phyloP scores from a whole-genome alignment of 2,888 invertebrate species.

The Coelopa pilipes region DNA sequence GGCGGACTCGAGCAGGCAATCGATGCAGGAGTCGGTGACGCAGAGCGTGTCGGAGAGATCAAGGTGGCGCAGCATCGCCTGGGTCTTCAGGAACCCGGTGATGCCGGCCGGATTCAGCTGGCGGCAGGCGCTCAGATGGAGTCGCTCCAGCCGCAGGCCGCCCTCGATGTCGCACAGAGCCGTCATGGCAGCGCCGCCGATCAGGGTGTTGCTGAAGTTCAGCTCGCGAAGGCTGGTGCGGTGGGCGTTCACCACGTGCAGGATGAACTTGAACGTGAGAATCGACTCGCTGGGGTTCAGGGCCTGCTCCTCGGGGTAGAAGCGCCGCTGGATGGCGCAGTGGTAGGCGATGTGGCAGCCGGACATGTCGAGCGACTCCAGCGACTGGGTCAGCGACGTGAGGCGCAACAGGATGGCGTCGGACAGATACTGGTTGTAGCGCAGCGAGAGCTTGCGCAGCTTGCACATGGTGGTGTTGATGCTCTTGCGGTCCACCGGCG shows the following conservation, averaged over 20 bases:
- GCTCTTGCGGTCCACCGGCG: constrained; percentile 69
- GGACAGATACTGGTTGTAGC: constrained; percentile 77
- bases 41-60: constrained; percentile 75
- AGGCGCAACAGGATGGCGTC: constrained; percentile 79
- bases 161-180: constrained; percentile 69
- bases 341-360: constrained; percentile 79
- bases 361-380: constrained; percentile 74
- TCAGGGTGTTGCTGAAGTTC: constrained; percentile 75
- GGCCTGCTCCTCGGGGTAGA: constrained; percentile 70
- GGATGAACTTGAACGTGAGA: constrained; percentile 76
- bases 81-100: constrained; percentile 61
- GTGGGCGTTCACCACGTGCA: constrained; percentile 70
- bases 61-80: constrained; percentile 70
- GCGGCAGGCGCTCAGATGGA: constrained; percentile 57
- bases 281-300: constrained; percentile 74
- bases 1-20: constrained; percentile 72
- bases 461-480: constrained; percentile 64
- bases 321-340: constrained; percentile 74
- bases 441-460: constrained; percentile 72
- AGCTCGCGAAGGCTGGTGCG: constrained; percentile 71
- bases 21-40: constrained; percentile 74
- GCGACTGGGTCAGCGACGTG: constrained; percentile 70
- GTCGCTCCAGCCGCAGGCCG: constrained; percentile 57
- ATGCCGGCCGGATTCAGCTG: constrained; percentile 57
- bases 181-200: constrained; percentile 74